Percentiles rank a stretch among this genome's conserved stretches.
Evolutionary conservation across 2,888 invertebrate genomes (phyloP).

Genomic region (Tipula lateralis): DNA sequence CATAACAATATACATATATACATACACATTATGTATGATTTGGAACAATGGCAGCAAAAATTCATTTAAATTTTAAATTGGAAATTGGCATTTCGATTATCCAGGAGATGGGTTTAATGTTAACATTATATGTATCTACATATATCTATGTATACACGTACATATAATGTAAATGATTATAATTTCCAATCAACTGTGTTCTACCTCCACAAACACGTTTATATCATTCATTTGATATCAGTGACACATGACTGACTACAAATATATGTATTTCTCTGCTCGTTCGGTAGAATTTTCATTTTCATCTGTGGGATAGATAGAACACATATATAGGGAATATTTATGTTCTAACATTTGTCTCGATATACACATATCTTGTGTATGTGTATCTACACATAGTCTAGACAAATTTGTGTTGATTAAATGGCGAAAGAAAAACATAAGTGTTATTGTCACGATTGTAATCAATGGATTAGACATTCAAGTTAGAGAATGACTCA

Average conservation of each 20-base stretch:
- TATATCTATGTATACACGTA: background rate
- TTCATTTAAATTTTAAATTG: slow-evolving; percentile 19
- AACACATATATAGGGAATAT: background rate
- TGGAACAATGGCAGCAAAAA: background rate
- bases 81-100: slow-evolving; percentile 13
- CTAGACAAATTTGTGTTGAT: background rate
- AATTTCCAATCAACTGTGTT: slow-evolving; percentile 2
- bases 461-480: background rate
- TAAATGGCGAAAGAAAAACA: background rate
- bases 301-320: background rate
- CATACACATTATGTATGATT: background rate
- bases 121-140: background rate
- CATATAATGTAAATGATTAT: background rate
- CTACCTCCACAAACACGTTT: slow-evolving; percentile 24
- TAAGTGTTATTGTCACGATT: background rate
- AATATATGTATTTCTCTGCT: background rate
- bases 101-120: background rate
- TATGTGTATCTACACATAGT: no score
- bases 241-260: background rate
- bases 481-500: background rate
- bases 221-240: background rate
- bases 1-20: background rate
- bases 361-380: no score
- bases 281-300: background rate
- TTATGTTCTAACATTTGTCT: background rate